Conservation (phyloP, 2,113 vertebrate genomes). For the Corythoichthys intestinalis region DNA sequence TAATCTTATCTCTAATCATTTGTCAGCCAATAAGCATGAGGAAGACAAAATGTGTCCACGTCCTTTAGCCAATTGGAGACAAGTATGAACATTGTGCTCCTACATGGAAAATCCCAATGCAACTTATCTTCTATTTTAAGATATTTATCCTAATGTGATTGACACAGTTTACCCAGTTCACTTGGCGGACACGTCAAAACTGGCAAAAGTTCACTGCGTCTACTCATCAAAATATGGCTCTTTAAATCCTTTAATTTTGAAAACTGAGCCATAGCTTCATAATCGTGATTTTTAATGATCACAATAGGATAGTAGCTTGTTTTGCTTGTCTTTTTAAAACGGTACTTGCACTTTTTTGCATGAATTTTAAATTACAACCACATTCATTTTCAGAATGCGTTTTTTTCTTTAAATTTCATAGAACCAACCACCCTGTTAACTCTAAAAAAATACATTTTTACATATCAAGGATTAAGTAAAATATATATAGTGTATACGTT, state of each 20-base stretch:
- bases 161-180: conserved; percentile 55
- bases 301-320: too few relatives aligned
- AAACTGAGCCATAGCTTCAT: neutral
- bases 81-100: conserved; percentile 5
- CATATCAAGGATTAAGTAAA: too few relatives aligned
- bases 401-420: too few relatives aligned
- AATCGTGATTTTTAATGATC: neutral
- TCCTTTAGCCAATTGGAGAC: conserved; percentile 48
- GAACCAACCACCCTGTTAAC: too few relatives aligned
- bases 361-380: too few relatives aligned
- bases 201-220: conserved; percentile 36
- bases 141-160: conserved; percentile 38
- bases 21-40: conserved; percentile 4
- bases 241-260: neutral
- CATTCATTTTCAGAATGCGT: too few relatives aligned
- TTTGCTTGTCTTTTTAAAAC: too few relatives aligned
- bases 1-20: too few relatives aligned
- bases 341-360: too few relatives aligned
- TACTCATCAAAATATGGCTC: neutral
- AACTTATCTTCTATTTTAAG: conserved; percentile 16
- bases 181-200: conserved; percentile 52
- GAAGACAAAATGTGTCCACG: conserved; percentile 46
- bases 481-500: too few relatives aligned
- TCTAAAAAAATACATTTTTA: too few relatives aligned
- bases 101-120: conserved; percentile 26